Evolutionary conservation across 1,140 invertebrate species (phyloP).

Genomic region (Paraescarpia echinospica): DNA sequence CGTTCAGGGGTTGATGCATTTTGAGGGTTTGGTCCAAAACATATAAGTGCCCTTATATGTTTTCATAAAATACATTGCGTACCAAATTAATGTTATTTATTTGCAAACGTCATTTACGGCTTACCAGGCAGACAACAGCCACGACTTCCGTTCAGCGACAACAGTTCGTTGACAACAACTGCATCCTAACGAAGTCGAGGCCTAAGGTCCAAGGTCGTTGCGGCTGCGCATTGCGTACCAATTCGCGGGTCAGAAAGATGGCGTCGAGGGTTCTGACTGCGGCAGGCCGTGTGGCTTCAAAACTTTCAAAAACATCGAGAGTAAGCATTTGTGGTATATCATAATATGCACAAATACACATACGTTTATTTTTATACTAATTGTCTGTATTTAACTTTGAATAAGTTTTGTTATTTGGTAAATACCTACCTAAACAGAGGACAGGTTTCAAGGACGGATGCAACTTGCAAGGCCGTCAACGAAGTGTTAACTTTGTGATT

Average conservation of each 20-base stretch:
- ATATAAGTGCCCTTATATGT: too few relatives aligned
- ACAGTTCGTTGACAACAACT: background rate
- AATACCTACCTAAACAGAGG: background rate
- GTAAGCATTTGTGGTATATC: background rate
- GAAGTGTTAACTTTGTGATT: background rate
- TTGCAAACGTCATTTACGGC: background rate
- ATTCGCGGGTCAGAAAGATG: background rate
- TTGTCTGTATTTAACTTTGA: background rate
- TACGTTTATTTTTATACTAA: background rate
- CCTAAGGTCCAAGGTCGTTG: background rate
- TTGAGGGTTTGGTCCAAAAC: too few relatives aligned
- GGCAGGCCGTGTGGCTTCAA: background rate
- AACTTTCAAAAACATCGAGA: background rate
- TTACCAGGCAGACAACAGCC: background rate
- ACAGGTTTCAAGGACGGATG: background rate
- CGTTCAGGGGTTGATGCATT: too few relatives aligned
- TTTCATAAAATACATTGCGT: background rate
- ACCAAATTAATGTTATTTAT: background rate
- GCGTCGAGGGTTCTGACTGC: conserved; percentile 2
- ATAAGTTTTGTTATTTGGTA: background rate
- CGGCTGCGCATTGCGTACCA: background rate
- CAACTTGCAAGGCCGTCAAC: background rate
- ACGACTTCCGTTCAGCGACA: background rate
- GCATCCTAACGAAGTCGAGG: background rate
- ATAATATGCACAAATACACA: background rate